Base-by-base conservation (phyloP, 2,888 invertebrate species). In the Ennomos quercinarius region DNA sequence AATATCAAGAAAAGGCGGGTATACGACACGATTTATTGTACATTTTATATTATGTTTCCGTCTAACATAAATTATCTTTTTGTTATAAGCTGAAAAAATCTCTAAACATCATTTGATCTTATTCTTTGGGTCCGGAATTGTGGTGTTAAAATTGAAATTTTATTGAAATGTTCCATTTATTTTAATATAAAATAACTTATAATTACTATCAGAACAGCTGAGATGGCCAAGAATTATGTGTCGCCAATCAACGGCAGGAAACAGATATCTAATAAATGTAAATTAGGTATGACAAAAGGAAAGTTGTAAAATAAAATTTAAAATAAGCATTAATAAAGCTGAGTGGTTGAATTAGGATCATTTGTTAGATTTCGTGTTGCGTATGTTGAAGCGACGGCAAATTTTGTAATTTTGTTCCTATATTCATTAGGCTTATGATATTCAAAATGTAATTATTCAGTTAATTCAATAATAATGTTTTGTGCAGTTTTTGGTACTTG, bases 11-110 rank as follows among this genome's bases (percentile, higher is more conserved):
- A 84, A 81, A 85, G 80, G 81, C 84, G 82, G 77, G 73, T 72
- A 67, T 58, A 66, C 67, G 64, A 63, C 64, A 77, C 77, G 79
- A 91, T 87, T 91, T 90, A 91, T 89, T 80, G 77, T 78, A 50
- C 75, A 71, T 82, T 84, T 85, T 83, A 89, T 83, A 83, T 84
- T 87, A 84, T 84, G 84, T 86, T 87, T 89, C 89, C 90, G 86
- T 73, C 77, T 66, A 67, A 69, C 74, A 81, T 84, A 86, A 84
- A 85, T 82, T 75, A 76, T 44, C 55, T 62, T 67, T 68, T 76
- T 53, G 60, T 57, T 63, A 59, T 60, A 57, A 61, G 57, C 44
- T 61, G 58, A 58, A 67, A 67, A 60, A 49, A 51, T 60, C 70
- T 71, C 65, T 73, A 70, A 51, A 53, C 63, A 53, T 64, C 69